These are phyloP conservation scores for Holotrichia oblita DNA, from an alignment of 1,140 invertebrate species.

Conservation along the genomic window DNA sequence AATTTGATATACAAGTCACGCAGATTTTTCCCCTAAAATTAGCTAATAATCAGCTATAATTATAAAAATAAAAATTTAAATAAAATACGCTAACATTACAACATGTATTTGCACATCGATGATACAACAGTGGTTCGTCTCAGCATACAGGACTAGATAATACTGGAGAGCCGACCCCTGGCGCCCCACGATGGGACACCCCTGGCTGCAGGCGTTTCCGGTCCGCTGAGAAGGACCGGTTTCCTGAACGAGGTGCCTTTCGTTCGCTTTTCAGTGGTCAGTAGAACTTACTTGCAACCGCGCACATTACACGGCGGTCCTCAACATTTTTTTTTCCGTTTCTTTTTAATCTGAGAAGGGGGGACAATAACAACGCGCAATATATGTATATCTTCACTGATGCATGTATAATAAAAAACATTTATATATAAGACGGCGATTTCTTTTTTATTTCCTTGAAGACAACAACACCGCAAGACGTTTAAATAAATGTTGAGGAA, in stretches of 20 bases:
- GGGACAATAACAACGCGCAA: background rate
- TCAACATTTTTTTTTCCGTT: conserved; percentile 18
- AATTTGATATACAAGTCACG: too few species aligned
- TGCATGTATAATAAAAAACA: background rate
- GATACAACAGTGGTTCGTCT: conserved; percentile 45
- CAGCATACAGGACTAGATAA: conserved; percentile 61
- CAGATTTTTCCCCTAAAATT: too few species aligned
- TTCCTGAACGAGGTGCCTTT: conserved; percentile 35
- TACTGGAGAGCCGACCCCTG: conserved; percentile 59
- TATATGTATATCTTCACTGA: background rate
- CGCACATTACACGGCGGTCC: conserved; percentile 33
- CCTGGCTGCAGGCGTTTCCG: conserved; percentile 42
- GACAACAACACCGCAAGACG: background rate
- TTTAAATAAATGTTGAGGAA: conserved; percentile 13
- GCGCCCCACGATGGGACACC: conserved; percentile 47
- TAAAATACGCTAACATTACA: too few species aligned
- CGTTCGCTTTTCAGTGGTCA: conserved; percentile 15
- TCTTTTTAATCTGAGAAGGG: too few species aligned
- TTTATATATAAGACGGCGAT: too few species aligned
- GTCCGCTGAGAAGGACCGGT: conserved; percentile 37
- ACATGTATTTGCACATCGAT: conserved; percentile 41
- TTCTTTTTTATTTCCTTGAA: too few species aligned
- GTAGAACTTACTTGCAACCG: conserved; percentile 11
- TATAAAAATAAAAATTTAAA: too few species aligned
- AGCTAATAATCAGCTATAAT: too few species aligned